Evolutionary conservation across 30 jellyfish, hydroid and myxozoan species (phyloP), one percentile per base, ranked within the genome.

Genomic region (Euphysa ruthae): DNA sequence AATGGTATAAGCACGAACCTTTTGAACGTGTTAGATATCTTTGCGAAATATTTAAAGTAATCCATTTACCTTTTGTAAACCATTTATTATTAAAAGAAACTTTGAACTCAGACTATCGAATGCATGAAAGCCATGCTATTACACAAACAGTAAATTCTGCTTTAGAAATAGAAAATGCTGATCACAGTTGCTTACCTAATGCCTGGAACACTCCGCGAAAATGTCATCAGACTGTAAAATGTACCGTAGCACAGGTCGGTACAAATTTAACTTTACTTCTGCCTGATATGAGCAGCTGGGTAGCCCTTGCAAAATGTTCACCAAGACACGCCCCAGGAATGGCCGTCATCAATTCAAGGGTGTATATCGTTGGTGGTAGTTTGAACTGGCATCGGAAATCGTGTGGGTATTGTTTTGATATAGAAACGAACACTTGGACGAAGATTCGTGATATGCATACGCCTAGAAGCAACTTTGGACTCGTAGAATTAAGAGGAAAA

Each of bases 241-340:
- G 73, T 4, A 35, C 81, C 55, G 82, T 88, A 26, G 97, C 97
- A 1, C 83, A 79, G 26, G 97, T 94, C 35, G 97, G 97, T 20
- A 93, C 91, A 13, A 63, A 76, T 55, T 85, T 93, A 3, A 30
- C 66, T 61, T n/a, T 88, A 1, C 77, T 61, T 69, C 73, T 64
- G 58, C 71, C 82, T 4, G 97, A 88, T 27, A 32, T 61, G 27
- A 61, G 63, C 52, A 43, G 27, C 13, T 88, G 97, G 97, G 29
- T 35, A 21, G 87, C 68, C 66, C 72, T 88, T 0, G 61, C 91
- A 4, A 79, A 84, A 18, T 75, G 83, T 5, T 71, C 78, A 2
- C 93, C 97, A 26, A 62, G 97, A 54, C 97, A 88, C 55, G 79
- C 94, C 63, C 97, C 94, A 5, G 97, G 97, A 5, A 60, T 88